Evolutionary conservation across 2,113 vertebrate species (phyloP).

Genomic region (Melanotaenia duboulayi): DNA sequence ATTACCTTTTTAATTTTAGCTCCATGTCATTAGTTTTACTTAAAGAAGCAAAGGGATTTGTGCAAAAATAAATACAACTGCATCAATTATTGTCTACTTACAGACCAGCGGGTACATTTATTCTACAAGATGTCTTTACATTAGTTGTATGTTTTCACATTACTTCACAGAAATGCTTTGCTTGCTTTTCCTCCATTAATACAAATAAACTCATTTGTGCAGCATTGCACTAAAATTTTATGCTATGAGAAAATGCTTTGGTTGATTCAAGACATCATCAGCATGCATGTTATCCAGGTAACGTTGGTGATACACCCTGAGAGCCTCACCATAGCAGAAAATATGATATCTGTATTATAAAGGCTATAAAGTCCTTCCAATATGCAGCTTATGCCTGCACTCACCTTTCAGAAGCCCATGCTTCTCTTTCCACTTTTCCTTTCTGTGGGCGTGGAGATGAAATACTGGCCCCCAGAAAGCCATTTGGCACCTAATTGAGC

Average conservation of each 20-base stretch:
- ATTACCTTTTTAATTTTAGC: conserved; percentile 20
- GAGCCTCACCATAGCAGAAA: conserved; percentile 44
- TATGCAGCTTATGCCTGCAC: conserved; percentile 78
- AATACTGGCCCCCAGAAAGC: conserved; percentile 84
- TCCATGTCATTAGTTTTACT: conserved; percentile 51
- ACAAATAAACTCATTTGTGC: conserved; percentile 27
- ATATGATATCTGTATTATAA: conserved; percentile 71
- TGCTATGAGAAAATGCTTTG: conserved; percentile 32
- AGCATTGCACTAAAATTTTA: conserved; percentile 53
- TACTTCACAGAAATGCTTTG: conserved; percentile 8
- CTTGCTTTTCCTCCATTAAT: conserved; percentile 38
- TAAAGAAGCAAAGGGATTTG: conserved; percentile 47
- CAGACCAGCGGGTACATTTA: conserved; percentile 7
- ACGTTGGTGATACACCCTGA: conserved; percentile 63
- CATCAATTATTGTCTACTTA: conserved; percentile 24
- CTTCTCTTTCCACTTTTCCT: conserved; percentile 76
- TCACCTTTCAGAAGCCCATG: conserved; percentile 71
- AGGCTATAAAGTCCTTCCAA: conserved; percentile 78
- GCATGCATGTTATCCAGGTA: conserved; percentile 50
- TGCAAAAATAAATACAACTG: conserved; percentile 33
- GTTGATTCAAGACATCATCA: conserved; percentile 56
- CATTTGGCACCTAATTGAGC: conserved; percentile 87
- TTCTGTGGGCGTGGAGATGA: conserved; percentile 81
- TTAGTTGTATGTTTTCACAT: conserved; percentile 24
- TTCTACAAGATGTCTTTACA: conserved; percentile 2